Percentiles rank a stretch among this genome's conserved stretches.
Conservation (phyloP, 2,797 vertebrate species). For the Podarcis siculus region DNA sequence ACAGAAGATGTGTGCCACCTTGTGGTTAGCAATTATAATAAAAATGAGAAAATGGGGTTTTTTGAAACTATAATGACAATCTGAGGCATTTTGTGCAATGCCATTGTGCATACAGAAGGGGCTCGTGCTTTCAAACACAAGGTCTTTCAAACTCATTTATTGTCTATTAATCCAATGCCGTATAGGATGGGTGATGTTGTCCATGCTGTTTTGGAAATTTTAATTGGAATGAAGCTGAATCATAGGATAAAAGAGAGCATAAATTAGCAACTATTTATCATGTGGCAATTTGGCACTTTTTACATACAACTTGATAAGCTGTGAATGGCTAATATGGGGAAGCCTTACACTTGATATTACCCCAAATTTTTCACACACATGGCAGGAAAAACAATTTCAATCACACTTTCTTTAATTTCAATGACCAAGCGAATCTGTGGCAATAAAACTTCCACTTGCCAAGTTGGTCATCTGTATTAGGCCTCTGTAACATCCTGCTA, state of each 20-base stretch:
- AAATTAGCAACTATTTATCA: not conserved
- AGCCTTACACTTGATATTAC: not conserved
- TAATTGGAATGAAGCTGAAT: not conserved
- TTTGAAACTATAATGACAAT: not conserved
- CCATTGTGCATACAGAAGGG: not conserved
- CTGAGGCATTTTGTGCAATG: not conserved
- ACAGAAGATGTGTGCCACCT: conserved; percentile 74
- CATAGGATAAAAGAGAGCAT: not conserved
- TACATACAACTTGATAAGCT: not conserved
- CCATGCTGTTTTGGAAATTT: no score
- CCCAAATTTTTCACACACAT: not conserved
- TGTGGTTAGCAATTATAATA: conserved; percentile 40
- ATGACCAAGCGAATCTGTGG: not conserved
- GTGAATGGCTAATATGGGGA: not conserved
- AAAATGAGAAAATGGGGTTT: not conserved
- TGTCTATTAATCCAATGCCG: not conserved
- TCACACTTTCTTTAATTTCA: not conserved
- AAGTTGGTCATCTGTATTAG: not conserved
- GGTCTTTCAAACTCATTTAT: not conserved
- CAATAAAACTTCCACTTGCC: not conserved
- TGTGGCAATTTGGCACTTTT: not conserved
- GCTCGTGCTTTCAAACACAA: not conserved
- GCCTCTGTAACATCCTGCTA: no score
- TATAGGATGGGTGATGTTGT: no score
- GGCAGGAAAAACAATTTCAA: not conserved